Percentiles rank a stretch among this genome's conserved stretches.
These are phyloP conservation scores for Spea bombifrons DNA, from an alignment of 2,113 vertebrate genomes.

Conservation along the genomic window DNA sequence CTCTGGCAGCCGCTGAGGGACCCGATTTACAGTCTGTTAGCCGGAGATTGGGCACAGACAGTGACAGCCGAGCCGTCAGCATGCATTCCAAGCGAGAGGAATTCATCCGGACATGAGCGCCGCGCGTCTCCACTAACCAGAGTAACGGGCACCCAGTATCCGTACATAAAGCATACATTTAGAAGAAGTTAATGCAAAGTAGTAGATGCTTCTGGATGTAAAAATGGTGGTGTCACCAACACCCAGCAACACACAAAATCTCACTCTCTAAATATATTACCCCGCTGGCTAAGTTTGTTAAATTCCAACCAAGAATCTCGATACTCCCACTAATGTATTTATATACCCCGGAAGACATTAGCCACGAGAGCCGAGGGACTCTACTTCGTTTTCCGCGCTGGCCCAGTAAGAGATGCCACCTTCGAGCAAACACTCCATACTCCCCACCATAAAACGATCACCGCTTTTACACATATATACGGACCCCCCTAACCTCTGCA, in stretches of 20 bases:
- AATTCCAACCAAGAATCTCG: neutral
- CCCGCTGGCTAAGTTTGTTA: neutral
- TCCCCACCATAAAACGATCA: too few relatives aligned
- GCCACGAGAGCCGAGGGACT: neutral
- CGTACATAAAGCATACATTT: neutral
- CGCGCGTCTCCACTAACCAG: neutral
- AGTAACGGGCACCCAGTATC: neutral
- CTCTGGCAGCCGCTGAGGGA: conserved; percentile 4
- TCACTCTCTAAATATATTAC: neutral
- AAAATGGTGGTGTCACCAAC: too few relatives aligned
- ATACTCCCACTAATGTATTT: conserved; percentile 21
- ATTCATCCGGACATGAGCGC: neutral
- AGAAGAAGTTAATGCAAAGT: too few relatives aligned
- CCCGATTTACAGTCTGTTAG: conserved; percentile 1
- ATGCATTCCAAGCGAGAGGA: neutral
- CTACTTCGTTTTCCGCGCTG: too few relatives aligned
- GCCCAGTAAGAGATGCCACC: too few relatives aligned
- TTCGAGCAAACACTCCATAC: too few relatives aligned
- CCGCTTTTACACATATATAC: too few relatives aligned
- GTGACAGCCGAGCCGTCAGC: conserved; percentile 2
- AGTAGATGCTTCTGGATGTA: too few relatives aligned
- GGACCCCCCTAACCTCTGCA: too few relatives aligned
- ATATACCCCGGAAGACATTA: conserved; percentile 17
- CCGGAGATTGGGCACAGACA: conserved; percentile 18
- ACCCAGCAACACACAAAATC: neutral